Evolutionary conservation across 2,113 vertebrate species (phyloP).

Genomic region (Zingel zingel): DNA sequence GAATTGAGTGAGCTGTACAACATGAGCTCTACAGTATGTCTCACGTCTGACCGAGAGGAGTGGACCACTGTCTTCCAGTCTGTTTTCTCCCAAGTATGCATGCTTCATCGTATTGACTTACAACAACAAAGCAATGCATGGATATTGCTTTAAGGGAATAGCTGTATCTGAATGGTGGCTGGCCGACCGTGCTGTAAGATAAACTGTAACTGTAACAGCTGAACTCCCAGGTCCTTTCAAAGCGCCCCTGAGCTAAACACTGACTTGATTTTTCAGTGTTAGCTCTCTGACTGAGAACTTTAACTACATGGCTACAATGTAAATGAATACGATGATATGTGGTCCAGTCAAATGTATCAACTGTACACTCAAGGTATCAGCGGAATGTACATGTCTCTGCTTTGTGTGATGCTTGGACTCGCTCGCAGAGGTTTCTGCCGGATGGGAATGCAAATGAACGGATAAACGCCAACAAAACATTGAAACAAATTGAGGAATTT

Average conservation of each 20-base stretch:
- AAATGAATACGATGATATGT: constrained; percentile 28
- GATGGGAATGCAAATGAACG: constrained; percentile 41
- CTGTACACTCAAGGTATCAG: neutral
- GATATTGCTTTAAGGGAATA: constrained; percentile 69
- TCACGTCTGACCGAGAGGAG: constrained; percentile 32
- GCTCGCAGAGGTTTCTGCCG: neutral
- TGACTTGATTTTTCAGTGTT: neutral
- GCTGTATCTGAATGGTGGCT: constrained; percentile 2
- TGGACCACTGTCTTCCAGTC: constrained; percentile 7
- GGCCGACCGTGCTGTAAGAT: neutral
- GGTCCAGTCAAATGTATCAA: neutral
- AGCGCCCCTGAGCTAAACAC: constrained; percentile 20
- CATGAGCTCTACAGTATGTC: constrained; percentile 65
- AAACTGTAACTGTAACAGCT: neutral
- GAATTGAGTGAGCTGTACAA: constrained; percentile 53
- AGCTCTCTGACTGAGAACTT: constrained; percentile 5
- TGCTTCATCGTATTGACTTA: constrained; percentile 19
- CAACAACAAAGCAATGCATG: constrained; percentile 42
- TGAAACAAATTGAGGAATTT: constrained; percentile 23
- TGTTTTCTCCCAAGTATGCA: constrained; percentile 38
- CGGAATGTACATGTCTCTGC: constrained; percentile 40
- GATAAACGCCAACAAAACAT: constrained; percentile 27
- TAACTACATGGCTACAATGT: neutral
- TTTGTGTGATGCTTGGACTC: neutral
- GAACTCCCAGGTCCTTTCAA: constrained; percentile 19